phyloP scores from a whole-genome alignment of 2,113 vertebrate genomes.

The Hydropotes inermis region DNA sequence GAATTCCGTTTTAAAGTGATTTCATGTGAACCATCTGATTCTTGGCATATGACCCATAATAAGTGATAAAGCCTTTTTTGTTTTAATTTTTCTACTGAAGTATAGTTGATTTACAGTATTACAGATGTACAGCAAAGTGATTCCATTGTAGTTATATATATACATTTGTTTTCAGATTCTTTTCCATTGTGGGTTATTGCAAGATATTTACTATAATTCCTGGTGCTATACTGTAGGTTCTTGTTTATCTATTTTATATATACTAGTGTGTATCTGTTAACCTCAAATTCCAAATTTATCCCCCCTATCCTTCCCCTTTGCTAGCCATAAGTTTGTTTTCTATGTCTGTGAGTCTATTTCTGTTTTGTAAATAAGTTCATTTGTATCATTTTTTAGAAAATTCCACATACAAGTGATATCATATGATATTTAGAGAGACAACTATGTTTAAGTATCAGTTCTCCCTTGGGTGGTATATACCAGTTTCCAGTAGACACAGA shows the following conservation, averaged over 20 bases:
- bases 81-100: neutral
- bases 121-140: neutral
- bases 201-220: neutral
- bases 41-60: neutral
- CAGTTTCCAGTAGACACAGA: neutral
- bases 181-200: neutral
- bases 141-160: neutral
- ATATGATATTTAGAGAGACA: neutral
- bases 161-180: neutral
- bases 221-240: neutral
- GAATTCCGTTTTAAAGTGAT: neutral
- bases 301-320: neutral
- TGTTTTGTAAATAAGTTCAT: neutral
- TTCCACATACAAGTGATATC: neutral
- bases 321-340: neutral
- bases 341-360: neutral
- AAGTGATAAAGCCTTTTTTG: neutral
- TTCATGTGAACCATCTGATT: neutral
- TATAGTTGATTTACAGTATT: neutral
- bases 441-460: neutral
- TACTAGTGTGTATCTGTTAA: neutral
- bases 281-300: neutral
- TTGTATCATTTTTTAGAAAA: neutral
- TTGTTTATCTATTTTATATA: neutral
- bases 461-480: neutral